phyloP scores from a whole-genome alignment of 2,888 invertebrate genomes.

The Caradrina clavipalpis region DNA sequence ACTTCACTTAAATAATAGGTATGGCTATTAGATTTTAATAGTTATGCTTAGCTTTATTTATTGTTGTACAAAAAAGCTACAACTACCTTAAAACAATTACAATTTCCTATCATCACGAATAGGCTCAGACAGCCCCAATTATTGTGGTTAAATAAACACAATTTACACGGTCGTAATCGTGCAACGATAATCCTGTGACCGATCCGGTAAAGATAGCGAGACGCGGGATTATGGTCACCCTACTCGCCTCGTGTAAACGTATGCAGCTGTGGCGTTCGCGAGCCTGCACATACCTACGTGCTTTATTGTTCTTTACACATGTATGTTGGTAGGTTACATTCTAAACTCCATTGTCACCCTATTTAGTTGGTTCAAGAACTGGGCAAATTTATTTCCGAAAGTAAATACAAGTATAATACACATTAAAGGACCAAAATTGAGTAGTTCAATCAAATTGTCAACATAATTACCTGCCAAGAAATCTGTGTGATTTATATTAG shows the following conservation, averaged over 20 bases:
- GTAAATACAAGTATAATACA: too few species aligned
- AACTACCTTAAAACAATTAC: background rate
- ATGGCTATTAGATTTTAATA: too few species aligned
- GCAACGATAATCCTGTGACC: constrained; percentile 62
- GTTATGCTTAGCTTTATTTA: too few species aligned
- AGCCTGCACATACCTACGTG: background rate
- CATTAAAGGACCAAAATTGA: too few species aligned
- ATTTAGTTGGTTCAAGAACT: background rate
- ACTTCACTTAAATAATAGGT: too few species aligned
- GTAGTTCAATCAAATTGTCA: too few species aligned
- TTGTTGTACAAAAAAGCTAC: too few species aligned
- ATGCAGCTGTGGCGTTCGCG: constrained; percentile 60
- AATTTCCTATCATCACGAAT: constrained; percentile 27
- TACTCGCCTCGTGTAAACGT: constrained; percentile 52
- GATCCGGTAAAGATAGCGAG: constrained; percentile 48
- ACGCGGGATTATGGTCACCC: constrained; percentile 61
- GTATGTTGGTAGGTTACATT: background rate
- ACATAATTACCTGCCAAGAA: background rate
- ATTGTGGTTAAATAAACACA: constrained; percentile 49
- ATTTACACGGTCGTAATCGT: constrained; percentile 63
- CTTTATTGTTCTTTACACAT: constrained; percentile 8
- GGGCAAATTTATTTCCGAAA: too few species aligned
- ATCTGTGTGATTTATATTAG: background rate
- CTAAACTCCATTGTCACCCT: background rate
- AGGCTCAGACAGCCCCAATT: constrained; percentile 9